Base-by-base conservation (phyloP, 2,113 vertebrate genomes). In the Lagopus leucura region DNA sequence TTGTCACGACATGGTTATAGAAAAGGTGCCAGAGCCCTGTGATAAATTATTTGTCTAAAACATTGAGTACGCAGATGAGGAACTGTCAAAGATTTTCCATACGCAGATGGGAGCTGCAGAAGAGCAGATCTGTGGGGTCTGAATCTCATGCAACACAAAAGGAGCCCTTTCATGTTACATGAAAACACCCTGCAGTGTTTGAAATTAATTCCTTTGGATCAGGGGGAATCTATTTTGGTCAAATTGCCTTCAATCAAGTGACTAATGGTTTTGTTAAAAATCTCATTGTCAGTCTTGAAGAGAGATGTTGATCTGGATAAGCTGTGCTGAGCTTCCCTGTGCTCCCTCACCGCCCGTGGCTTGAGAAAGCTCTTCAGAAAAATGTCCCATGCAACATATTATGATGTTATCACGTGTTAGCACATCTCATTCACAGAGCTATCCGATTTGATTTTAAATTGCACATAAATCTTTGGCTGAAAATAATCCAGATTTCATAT, bases 161-260 rank as follows among this genome's bases (percentile, higher is more conserved):
- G 78, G 72, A 95, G 71, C 52, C 81, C 88, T 96, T 96, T 97
- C 90, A 93, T 96, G 92, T 92, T 96, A 90, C 93, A 75, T 88
- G 92, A 96, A 96, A 96, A 93, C 79, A 93, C 81, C 92, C 91
- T 90, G 88, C 94, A 92, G 95, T 91, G 92, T 96, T 93, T 96
- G 95, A 95, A 97, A 97, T 97, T 95, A 96, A 97, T 96, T 97
- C 96, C 94, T 96, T 95, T 93, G 89, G 93, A 97, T 95, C 89
- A 92, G 89, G 90, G 94, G 74, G 95, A 97, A 96, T 96, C 95
- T 93, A 95, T 96, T 95, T 93, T 93, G 93, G 85, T 95, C 94
- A 96, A 96, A 96, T 93, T 94, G 89, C 92, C 86, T 97, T 96
- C 97, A 96, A 94, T 96, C 95, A 96, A 95, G 90, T 89, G 89